Base-by-base conservation (phyloP, 2,113 vertebrate species). In the Agapornis roseicollis region DNA sequence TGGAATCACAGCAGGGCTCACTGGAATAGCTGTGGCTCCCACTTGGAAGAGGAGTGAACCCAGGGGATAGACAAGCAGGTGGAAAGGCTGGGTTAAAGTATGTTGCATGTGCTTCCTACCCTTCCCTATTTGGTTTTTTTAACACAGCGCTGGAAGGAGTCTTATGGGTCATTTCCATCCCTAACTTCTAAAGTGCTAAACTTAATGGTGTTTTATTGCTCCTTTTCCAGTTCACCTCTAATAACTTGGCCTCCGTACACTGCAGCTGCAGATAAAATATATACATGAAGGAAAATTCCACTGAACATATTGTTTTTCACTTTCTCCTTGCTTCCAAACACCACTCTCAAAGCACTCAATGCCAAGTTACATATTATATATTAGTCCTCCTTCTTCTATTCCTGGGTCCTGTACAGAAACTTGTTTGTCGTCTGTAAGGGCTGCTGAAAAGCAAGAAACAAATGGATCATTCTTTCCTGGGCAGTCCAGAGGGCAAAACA, bases 141-240 rank as follows among this genome's bases (percentile, higher is more conserved):
- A 23, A 18, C 31, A 3, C 14, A 1, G 80, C 83, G 82, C 88
- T 87, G 52, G 44, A 42, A 81, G 61, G 42, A 82, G 58, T 42
- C 60, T 79, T 42, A 20, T 1, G 31, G 89, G 65, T 63, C 65
- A 85, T 52, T 93, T 76, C 87, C 69, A 79, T 68, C 73, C 65
- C 35, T 46, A 31, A 41, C 46, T 86, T 68, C 41, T 35, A 0
- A 73, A 93, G 46, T 46, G 50, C 88, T 89, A 12, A 69, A 74
- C 37, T 74, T 77, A 72, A 92, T 94, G 92, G 80, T 69, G 78
- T 97, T 97, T 97, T 92, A 71, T 95, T 90, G 56, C 60, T 93
- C 56, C 94, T 88, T 95, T 96, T 83, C 90, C 95, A 88, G 64
- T 63, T 96, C 95, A 96, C 82, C 90, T 93, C 76, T 29, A 76